These are phyloP conservation scores for Lamprologus tigripictilis DNA, from an alignment of 2,113 vertebrate genomes.

Conservation along the genomic window DNA sequence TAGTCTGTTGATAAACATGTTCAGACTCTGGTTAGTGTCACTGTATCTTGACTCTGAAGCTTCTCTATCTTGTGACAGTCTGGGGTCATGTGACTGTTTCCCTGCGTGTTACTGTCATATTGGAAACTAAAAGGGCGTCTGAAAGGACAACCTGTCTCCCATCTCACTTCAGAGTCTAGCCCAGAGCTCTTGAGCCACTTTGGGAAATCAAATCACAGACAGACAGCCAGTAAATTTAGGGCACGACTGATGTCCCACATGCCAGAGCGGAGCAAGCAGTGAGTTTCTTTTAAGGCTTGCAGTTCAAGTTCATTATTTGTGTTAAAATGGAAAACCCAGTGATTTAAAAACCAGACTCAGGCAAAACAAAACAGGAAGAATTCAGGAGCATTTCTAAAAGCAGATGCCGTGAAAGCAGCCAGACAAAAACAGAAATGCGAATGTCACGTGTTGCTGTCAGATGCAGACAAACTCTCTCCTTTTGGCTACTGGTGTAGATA, in stretches of 20 bases:
- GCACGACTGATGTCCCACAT: not conserved
- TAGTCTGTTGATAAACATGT: not conserved
- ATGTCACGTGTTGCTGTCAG: conserved; percentile 6
- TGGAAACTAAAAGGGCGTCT: conserved; percentile 13
- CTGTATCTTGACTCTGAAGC: not conserved
- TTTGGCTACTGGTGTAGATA: not conserved
- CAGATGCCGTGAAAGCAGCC: not conserved
- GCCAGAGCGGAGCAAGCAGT: not conserved
- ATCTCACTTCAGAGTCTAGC: not conserved
- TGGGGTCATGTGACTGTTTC: conserved; percentile 28
- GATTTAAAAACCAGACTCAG: not conserved
- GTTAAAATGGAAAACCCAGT: not conserved
- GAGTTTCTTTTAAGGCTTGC: not conserved
- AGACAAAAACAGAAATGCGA: conserved; percentile 9
- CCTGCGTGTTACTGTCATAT: conserved; percentile 9
- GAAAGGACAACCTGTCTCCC: not conserved
- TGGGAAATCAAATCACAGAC: not conserved
- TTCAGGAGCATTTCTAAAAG: not conserved
- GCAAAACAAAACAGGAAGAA: conserved; percentile 25
- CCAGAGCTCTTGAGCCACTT: conserved; percentile 21
- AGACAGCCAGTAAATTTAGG: conserved; percentile 9
- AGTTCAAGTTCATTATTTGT: not conserved
- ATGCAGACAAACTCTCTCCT: not conserved
- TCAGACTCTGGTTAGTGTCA: not conserved
- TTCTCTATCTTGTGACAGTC: not conserved